A percentile compares a stretch with the other conserved stretches of the same genome.
Evolutionary conservation across 2,888 invertebrate genomes (phyloP).

Genomic region (Drosophila aldrichi): DNA sequence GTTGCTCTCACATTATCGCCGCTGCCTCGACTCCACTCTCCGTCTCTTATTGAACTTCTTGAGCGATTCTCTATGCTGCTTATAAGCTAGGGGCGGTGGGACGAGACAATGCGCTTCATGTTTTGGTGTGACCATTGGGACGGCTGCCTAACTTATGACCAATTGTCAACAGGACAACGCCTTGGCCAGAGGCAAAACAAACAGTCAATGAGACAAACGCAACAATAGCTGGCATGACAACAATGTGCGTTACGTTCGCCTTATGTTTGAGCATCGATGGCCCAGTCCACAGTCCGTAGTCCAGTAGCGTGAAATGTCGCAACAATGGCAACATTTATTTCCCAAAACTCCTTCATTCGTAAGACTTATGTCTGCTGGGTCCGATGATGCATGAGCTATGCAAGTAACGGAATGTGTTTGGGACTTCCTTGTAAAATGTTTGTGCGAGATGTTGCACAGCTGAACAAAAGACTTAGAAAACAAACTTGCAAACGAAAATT

Average conservation of each 20-base stretch:
- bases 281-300: slow-evolving; percentile 7
- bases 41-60: slow-evolving; percentile 13
- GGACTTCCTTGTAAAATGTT: slow-evolving; percentile 11
- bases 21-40: slow-evolving; percentile 23
- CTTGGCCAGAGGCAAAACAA: slow-evolving; percentile 68
- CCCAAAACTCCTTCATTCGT: slow-evolving; percentile 61
- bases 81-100: slow-evolving; percentile 50
- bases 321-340: slow-evolving; percentile 76
- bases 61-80: slow-evolving; percentile 35
- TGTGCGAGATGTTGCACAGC: not conserved
- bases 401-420: slow-evolving; percentile 55
- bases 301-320: slow-evolving; percentile 61
- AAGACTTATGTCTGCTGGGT: slow-evolving; percentile 26
- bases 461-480: slow-evolving; percentile 18
- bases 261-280: slow-evolving; percentile 45
- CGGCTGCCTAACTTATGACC: slow-evolving; percentile 58
- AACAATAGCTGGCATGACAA: slow-evolving; percentile 51
- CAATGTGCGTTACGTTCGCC: slow-evolving; percentile 66
- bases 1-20: slow-evolving; percentile 65
- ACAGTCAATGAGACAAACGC: slow-evolving; percentile 65
- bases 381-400: slow-evolving; percentile 64
- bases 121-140: slow-evolving; percentile 52
- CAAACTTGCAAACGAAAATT: slow-evolving; percentile 31
- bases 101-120: slow-evolving; percentile 68
- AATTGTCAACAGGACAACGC: slow-evolving; percentile 69